Conservation (phyloP, 2,888 invertebrate species). For the Drosophila borborema region DNA sequence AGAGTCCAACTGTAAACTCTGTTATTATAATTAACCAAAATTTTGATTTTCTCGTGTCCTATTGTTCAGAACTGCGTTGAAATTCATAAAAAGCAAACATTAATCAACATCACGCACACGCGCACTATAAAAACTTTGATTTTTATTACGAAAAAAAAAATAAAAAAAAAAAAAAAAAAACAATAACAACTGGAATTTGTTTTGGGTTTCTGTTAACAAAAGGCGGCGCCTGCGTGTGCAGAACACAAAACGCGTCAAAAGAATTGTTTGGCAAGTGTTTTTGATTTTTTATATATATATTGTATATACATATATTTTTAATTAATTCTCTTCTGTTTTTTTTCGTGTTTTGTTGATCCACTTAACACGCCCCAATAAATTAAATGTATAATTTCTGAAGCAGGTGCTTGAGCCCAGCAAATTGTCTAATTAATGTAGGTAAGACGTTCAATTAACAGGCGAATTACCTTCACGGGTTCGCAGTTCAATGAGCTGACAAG, state of each 20-base stretch:
- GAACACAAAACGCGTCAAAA: constrained; percentile 62
- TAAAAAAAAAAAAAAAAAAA: background rate
- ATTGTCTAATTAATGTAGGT: constrained; percentile 15
- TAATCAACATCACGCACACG: constrained; percentile 73
- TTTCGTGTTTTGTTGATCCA: constrained; percentile 46
- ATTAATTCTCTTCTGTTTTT: background rate
- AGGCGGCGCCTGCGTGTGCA: constrained; percentile 59
- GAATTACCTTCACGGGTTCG: constrained; percentile 45
- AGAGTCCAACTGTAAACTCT: constrained; percentile 27
- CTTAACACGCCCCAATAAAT: constrained; percentile 27
- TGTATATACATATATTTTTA: background rate
- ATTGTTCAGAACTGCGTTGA: constrained; percentile 30
- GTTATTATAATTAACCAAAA: constrained; percentile 37
- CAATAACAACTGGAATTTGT: constrained; percentile 29
- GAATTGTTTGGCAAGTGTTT: constrained; percentile 31
- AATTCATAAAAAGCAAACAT: constrained; percentile 65
- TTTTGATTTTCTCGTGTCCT: constrained; percentile 16
- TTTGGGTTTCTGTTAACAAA: constrained; percentile 13
- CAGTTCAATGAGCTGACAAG: constrained; percentile 60
- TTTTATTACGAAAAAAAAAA: constrained; percentile 23
- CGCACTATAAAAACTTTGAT: constrained; percentile 68
- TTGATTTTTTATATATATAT: background rate
- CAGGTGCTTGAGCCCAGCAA: constrained; percentile 6
- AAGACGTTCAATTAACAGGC: constrained; percentile 29
- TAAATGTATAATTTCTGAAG: constrained; percentile 19